A percentile compares a stretch with the other conserved stretches of the same genome.
Evolutionary conservation across 2,797 vertebrate genomes (phyloP).

Genomic region (Todus mexicanus): DNA sequence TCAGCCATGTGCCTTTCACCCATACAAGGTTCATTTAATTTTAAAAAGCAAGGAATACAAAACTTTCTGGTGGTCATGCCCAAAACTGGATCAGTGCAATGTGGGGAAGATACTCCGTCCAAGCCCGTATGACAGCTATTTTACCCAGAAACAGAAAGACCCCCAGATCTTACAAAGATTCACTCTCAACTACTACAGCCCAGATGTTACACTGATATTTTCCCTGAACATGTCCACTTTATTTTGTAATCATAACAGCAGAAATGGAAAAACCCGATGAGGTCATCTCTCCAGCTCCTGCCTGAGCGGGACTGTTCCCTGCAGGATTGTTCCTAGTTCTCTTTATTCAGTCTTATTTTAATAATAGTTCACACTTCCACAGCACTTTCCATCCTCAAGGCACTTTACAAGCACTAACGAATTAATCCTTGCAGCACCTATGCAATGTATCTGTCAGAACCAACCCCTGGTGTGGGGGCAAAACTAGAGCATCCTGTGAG

Average conservation of each 20-base stretch:
- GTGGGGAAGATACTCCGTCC: background rate
- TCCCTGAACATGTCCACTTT: background rate
- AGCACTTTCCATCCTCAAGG: constrained; percentile 11
- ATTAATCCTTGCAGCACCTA: background rate
- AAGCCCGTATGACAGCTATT: background rate
- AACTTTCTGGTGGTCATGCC: background rate
- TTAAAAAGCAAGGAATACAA: background rate
- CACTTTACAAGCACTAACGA: background rate
- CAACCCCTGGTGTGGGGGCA: background rate
- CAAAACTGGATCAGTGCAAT: background rate
- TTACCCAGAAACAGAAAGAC: background rate
- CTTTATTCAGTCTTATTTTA: background rate
- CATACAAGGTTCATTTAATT: background rate
- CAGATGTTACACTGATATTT: background rate
- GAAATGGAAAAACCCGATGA: background rate
- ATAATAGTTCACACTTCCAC: constrained; percentile 3
- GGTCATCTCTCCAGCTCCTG: background rate
- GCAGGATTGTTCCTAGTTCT: background rate
- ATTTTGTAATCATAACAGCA: background rate
- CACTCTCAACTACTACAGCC: background rate
- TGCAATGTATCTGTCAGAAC: background rate
- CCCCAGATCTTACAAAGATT: background rate
- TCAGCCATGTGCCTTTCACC: background rate
- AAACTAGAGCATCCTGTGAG: background rate
- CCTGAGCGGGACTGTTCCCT: background rate